phyloP scores from a whole-genome alignment of 2,113 vertebrate species.

The Beaufortia kweichowensis region DNA sequence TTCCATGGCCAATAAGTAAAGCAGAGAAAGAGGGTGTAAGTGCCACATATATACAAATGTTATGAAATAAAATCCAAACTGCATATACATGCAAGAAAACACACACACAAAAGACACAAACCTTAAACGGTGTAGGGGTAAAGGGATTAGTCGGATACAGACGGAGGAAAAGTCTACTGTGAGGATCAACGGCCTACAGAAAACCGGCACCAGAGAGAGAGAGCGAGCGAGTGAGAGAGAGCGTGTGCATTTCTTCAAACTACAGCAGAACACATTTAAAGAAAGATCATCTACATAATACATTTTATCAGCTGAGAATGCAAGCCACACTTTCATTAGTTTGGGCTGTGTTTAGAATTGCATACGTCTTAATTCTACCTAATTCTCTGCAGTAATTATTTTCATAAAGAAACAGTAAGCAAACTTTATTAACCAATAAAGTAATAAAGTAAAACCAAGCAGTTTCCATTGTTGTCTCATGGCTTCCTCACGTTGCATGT shows the following conservation, averaged over 20 bases:
- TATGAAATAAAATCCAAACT: neutral
- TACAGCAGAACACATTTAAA: neutral
- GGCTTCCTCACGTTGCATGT: neutral
- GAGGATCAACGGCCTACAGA: conserved; percentile 87
- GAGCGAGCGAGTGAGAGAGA: conserved; percentile 17
- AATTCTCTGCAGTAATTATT: too few species aligned
- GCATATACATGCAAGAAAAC: conserved; percentile 42
- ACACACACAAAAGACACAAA: conserved; percentile 85
- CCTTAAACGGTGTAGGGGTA: conserved; percentile 97
- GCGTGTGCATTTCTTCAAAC: neutral
- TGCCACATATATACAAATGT: conserved; percentile 36
- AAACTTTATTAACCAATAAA: too few species aligned
- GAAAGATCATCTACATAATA: conserved; percentile 9
- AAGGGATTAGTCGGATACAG: conserved; percentile 97
- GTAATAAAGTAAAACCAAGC: too few species aligned
- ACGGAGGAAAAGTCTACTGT: conserved; percentile 86
- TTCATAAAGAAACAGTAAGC: neutral
- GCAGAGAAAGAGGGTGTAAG: conserved; percentile 49
- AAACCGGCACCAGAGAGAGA: conserved; percentile 63
- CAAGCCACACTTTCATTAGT: conserved; percentile 68
- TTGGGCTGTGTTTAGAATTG: conserved; percentile 12
- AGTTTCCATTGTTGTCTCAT: neutral
- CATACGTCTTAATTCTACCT: neutral
- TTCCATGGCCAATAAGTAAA: neutral
- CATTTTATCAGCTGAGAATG: conserved; percentile 29